A percentile compares a stretch with the other conserved stretches of the same genome.
phyloP scores from a whole-genome alignment of 2,113 vertebrate species.

The Myotis yumanensis region DNA sequence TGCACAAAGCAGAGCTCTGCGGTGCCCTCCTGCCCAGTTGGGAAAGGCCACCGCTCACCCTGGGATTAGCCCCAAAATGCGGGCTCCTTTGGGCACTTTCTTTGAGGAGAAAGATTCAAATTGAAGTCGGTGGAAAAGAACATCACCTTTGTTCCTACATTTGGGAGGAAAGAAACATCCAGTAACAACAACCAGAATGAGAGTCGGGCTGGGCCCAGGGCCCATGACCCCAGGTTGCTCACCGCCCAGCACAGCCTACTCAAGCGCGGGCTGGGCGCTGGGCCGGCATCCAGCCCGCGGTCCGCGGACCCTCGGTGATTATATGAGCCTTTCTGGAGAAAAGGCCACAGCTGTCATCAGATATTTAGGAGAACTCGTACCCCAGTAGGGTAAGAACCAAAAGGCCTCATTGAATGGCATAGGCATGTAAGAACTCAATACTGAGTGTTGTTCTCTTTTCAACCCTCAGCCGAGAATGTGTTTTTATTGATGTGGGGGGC shows the following conservation, averaged over 20 bases:
- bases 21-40: conserved; percentile 43
- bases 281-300: too few species aligned
- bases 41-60: neutral
- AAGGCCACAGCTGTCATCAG: neutral
- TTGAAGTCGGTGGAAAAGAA: conserved; percentile 35
- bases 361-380: neutral
- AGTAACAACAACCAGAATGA: neutral
- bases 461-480: neutral
- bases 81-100: neutral
- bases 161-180: conserved; percentile 18
- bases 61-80: neutral
- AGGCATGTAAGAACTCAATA: too few species aligned
- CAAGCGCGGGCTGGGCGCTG: too few species aligned
- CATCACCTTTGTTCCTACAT: conserved; percentile 53
- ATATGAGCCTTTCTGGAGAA: neutral
- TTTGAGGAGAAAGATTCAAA: neutral
- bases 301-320: neutral
- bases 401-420: neutral
- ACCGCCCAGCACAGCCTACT: neutral
- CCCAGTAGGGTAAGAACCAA: neutral
- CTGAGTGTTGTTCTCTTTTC: neutral
- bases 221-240: neutral
- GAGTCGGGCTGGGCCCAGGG: neutral
- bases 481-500: neutral
- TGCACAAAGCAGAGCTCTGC: neutral